phyloP scores from a whole-genome alignment of 2,888 invertebrate species.

The Chromoteleia sp. region DNA sequence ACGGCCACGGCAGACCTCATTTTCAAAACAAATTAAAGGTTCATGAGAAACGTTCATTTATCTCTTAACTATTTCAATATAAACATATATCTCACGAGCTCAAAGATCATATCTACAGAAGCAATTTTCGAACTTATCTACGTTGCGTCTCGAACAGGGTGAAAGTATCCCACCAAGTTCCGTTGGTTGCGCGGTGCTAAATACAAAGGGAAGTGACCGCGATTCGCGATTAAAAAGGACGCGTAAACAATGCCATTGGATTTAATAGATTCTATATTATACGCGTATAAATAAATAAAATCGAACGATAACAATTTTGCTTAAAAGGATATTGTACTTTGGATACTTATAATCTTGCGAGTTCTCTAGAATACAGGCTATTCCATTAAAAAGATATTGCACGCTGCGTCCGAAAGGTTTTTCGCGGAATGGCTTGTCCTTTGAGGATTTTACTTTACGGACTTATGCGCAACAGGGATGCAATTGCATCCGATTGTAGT shows the following conservation, averaged over 20 bases:
- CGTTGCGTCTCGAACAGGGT: constrained; percentile 1
- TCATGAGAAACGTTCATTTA: constrained; percentile 19
- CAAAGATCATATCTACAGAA: constrained; percentile 33
- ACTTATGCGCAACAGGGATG: constrained; percentile 52
- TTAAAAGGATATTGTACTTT: constrained; percentile 20
- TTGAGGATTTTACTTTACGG: constrained; percentile 63
- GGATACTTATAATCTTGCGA: constrained; percentile 10
- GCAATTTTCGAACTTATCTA: constrained; percentile 47
- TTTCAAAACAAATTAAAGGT: constrained; percentile 20
- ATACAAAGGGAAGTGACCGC: too few species aligned
- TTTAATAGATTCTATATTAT: too few species aligned
- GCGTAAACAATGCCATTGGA: too few species aligned
- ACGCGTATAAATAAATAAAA: constrained; percentile 19
- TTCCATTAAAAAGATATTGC: constrained; percentile 51
- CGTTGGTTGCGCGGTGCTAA: too few species aligned
- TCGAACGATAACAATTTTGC: constrained; percentile 22
- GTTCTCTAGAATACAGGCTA: constrained; percentile 30
- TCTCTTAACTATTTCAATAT: constrained; percentile 17
- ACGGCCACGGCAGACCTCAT: too few species aligned
- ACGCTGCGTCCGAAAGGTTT: constrained; percentile 45
- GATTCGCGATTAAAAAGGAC: too few species aligned
- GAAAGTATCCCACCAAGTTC: not conserved
- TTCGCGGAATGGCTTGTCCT: constrained; percentile 47
- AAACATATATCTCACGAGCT: not conserved
- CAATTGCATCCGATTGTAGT: constrained; percentile 49